phyloP scores from a whole-genome alignment of 2,797 vertebrate species.

The Channallabes apus region DNA sequence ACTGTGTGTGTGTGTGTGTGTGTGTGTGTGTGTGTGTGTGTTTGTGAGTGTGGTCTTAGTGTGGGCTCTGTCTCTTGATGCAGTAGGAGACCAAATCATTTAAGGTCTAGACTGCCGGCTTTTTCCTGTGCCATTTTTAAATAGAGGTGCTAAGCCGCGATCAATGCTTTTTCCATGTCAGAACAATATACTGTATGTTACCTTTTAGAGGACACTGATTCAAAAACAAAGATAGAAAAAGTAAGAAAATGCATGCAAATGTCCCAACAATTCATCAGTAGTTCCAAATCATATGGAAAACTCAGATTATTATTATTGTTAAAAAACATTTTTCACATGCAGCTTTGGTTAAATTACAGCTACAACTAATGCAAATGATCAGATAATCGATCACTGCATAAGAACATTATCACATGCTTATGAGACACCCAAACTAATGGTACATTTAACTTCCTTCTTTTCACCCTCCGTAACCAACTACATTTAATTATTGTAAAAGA shows the following conservation, averaged over 20 bases:
- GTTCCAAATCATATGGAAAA: neutral
- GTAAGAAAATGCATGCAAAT: neutral
- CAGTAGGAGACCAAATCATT: neutral
- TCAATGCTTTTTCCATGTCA: constrained; percentile 1
- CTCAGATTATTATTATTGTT: neutral
- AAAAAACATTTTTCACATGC: too few relatives aligned
- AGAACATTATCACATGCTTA: too few relatives aligned
- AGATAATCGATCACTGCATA: too few relatives aligned
- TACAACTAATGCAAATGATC: too few relatives aligned
- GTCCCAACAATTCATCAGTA: neutral
- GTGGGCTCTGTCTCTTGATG: neutral
- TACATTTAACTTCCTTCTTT: too few relatives aligned
- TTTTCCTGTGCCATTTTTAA: neutral
- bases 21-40: neutral
- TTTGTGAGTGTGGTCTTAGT: neutral
- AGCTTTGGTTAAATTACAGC: too few relatives aligned
- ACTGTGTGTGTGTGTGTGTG: neutral
- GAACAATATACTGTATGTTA: neutral
- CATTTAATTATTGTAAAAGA: too few relatives aligned
- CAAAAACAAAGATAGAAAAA: neutral
- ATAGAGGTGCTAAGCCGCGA: constrained; percentile 4
- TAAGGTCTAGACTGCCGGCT: neutral
- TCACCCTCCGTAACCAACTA: too few relatives aligned
- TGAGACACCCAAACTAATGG: too few relatives aligned
- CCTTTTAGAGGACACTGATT: neutral